phyloP scores from a whole-genome alignment of 2,888 invertebrate genomes.

The Epinotia nisella region DNA sequence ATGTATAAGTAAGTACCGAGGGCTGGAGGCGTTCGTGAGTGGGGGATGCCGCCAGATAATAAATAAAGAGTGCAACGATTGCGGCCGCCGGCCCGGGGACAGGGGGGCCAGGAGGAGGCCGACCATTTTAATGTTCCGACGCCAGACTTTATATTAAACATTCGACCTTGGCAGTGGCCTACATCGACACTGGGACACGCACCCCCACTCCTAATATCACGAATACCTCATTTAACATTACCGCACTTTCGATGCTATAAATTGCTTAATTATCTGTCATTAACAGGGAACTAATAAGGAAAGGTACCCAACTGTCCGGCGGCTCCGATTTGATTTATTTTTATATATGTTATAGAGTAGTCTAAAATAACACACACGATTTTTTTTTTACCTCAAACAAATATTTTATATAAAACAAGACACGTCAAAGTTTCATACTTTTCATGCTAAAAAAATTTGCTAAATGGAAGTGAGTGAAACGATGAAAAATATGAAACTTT shows the following conservation, averaged over 20 bases:
- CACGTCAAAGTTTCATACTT: too few relatives aligned
- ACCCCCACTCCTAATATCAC: constrained; percentile 76
- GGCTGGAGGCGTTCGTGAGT: constrained; percentile 63
- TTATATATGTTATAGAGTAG: too few relatives aligned
- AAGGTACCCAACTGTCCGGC: too few relatives aligned
- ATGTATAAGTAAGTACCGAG: constrained; percentile 51
- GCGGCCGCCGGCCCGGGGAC: constrained; percentile 76
- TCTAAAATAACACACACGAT: too few relatives aligned
- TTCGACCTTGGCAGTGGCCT: constrained; percentile 85
- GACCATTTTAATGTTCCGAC: constrained; percentile 84
- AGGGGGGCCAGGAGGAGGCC: constrained; percentile 79
- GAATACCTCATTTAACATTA: constrained; percentile 80
- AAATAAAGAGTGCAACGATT: constrained; percentile 85
- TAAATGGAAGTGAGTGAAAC: too few relatives aligned
- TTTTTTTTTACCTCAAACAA: too few relatives aligned
- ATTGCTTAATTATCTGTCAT: constrained; percentile 78
- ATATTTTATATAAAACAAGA: too few relatives aligned
- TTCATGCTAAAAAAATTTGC: too few relatives aligned
- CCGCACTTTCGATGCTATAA: constrained; percentile 75
- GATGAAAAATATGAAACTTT: too few relatives aligned
- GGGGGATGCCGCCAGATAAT: constrained; percentile 80
- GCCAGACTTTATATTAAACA: constrained; percentile 85
- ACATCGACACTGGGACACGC: constrained; percentile 82
- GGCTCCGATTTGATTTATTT: too few relatives aligned
- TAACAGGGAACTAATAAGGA: constrained; percentile 63